Conservation (phyloP, 2,797 vertebrate species). For the Sarcophilus harrisii region DNA sequence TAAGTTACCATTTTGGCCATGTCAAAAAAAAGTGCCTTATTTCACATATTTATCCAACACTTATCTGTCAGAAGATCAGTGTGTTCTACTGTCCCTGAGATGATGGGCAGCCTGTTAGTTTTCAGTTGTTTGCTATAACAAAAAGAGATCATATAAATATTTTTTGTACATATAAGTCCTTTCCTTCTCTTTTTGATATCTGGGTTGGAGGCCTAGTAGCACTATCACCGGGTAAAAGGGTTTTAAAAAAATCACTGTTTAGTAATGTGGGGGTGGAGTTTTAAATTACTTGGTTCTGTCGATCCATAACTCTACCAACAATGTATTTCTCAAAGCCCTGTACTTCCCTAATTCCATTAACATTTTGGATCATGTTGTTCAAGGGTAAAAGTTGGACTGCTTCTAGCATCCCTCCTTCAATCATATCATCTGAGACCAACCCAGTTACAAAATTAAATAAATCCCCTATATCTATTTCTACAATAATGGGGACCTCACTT, state of each 20-base stretch:
- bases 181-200: not conserved
- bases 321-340: not conserved
- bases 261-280: not conserved
- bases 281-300: not conserved
- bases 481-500: not conserved
- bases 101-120: not conserved
- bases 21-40: not conserved
- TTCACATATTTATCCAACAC: not conserved
- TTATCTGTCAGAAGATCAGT: not conserved
- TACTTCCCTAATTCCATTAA: not conserved
- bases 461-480: not conserved
- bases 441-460: not conserved
- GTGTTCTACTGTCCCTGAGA: not conserved
- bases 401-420: not conserved
- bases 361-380: not conserved
- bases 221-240: not conserved
- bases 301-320: not conserved
- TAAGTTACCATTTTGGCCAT: not conserved
- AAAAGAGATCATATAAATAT: not conserved
- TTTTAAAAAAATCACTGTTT: not conserved
- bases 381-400: not conserved
- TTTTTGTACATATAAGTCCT: not conserved
- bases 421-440: not conserved
- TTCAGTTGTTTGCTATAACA: not conserved
- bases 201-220: not conserved